phyloP scores from a whole-genome alignment of 2,797 vertebrate species.

The Anabacerthia variegaticeps region DNA sequence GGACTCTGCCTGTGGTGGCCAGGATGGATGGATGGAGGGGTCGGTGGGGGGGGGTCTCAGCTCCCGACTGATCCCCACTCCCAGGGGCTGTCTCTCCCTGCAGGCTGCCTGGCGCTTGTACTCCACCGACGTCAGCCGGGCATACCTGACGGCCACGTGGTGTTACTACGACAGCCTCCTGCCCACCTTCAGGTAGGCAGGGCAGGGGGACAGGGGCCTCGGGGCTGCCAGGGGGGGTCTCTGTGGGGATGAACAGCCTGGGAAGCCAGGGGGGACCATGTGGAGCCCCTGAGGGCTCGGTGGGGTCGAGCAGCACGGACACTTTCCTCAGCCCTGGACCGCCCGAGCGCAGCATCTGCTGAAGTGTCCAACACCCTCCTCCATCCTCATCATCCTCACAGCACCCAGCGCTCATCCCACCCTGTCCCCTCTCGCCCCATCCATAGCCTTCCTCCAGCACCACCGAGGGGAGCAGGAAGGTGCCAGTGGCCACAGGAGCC shows the following conservation, averaged over 20 bases:
- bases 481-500: rapidly evolving
- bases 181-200: slow-evolving; percentile 93
- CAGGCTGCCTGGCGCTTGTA: slow-evolving; percentile 98
- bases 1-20: background rate
- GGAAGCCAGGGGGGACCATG: rapidly evolving
- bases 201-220: rapidly evolving
- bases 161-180: slow-evolving; percentile 99
- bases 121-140: slow-evolving; percentile 89
- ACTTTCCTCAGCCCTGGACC: rapidly evolving
- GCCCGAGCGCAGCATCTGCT: rapidly evolving
- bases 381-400: background rate
- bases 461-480: rapidly evolving
- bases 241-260: rapidly evolving
- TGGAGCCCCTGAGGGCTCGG: rapidly evolving
- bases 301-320: background rate
- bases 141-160: slow-evolving; percentile 96
- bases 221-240: background rate
- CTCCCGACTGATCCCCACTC: rapidly evolving
- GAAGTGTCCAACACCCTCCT: background rate
- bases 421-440: background rate
- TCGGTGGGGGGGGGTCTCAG: background rate
- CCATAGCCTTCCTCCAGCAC: background rate
- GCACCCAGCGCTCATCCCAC: background rate
- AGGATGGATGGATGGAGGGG: background rate
- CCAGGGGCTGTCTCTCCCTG: rapidly evolving